Percentiles rank a stretch among this genome's conserved stretches.
phyloP scores from a whole-genome alignment of 2,113 vertebrate genomes.

The Callopanchax toddi region DNA sequence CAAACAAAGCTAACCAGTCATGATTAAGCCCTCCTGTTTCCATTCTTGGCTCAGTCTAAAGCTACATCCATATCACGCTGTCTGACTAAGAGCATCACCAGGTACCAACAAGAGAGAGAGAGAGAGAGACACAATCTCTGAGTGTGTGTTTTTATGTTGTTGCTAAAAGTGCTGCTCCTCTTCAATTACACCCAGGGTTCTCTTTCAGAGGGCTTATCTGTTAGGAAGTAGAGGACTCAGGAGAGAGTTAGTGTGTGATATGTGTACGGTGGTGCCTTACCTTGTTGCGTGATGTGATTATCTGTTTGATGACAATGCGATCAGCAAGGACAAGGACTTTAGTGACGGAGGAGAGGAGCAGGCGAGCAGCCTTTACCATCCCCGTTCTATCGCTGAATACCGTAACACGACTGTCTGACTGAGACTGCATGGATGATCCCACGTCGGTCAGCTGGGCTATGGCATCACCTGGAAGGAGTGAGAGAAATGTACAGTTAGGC shows the following conservation, averaged over 20 bases:
- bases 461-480: conserved; percentile 84
- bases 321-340: conserved; percentile 96
- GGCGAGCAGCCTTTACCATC: conserved; percentile 93
- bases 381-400: conserved; percentile 92
- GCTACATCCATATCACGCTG: conserved; percentile 37
- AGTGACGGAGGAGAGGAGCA: conserved; percentile 96
- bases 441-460: conserved; percentile 94
- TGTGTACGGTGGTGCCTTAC: conserved; percentile 62
- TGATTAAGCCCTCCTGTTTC: conserved; percentile 63
- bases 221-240: conserved; percentile 48
- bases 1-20: conserved; percentile 69
- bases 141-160: conserved; percentile 44
- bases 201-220: conserved; percentile 53
- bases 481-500: background rate
- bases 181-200: conserved; percentile 65
- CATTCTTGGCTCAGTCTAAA: conserved; percentile 55
- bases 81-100: conserved; percentile 53
- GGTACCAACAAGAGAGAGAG: conserved; percentile 29
- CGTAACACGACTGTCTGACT: conserved; percentile 82
- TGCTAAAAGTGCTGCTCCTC: conserved; percentile 61
- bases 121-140: conserved; percentile 10
- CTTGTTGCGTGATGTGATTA: conserved; percentile 96
- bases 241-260: background rate
- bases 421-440: conserved; percentile 74
- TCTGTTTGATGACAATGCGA: conserved; percentile 97